Evolutionary conservation across 2,113 vertebrate genomes (phyloP), one percentile per base, ranked within the genome.

Genomic region (Gracilinanus agilis): DNA sequence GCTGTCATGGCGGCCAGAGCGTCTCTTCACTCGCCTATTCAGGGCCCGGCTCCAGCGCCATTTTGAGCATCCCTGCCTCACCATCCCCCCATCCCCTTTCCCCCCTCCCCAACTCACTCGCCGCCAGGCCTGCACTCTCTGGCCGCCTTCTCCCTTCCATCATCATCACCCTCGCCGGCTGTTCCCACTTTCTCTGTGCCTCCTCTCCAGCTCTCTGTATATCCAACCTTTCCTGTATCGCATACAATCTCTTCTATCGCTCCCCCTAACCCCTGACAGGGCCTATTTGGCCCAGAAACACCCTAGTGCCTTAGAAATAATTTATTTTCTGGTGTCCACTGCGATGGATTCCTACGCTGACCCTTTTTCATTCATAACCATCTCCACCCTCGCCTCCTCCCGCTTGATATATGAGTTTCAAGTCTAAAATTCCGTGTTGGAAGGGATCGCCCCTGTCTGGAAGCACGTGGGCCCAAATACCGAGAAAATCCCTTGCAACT

Each of bases 1-100:
- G 49, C 96, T 92, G 94, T 93, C 96, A 96, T 94, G 98, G 97
- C 97, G 40, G 97, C 98, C 95, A 10, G 61, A 1, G 0, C 0
- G 24, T 88, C 90, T 24, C 8, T 54, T 54, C 44, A 16, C 27
- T 53, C 54, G 53, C 94, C 94, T 89, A 94, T 91, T 11, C 92
- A 54, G 55, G 67, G 34, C 90, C 96, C 44, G 95, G 96, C 98
- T 94, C 93, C 98, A 98, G 98, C 99, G 99, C 99, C 99, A 99
- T 99, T 99, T 99, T 99, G 97, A 98, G 97, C 93, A 56, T 16
- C 92, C 54, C 8, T 0, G 90, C 90, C 61, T 53, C 61, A 88
- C 40, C 0, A 40, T 29, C 34, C 61, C 88, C 44, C 58, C 9
- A 61, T n/a, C 27, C 56, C 55, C 40, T 90, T 19, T 44, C 75